Evolutionary conservation across 1,140 invertebrate species (phyloP).

Genomic region (Cydia strobilella): DNA sequence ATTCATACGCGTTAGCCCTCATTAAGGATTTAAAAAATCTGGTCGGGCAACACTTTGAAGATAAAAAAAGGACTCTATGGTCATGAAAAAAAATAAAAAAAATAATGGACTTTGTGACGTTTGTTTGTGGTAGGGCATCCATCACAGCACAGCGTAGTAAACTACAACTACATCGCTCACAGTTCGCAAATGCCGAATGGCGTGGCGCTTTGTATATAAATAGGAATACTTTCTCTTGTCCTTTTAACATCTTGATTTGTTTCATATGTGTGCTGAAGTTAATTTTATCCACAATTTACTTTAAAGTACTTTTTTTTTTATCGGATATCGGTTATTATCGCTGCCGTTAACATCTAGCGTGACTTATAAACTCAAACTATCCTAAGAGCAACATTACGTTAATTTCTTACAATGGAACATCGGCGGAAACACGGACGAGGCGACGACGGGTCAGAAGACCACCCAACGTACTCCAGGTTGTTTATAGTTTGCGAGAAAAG

Average conservation of each 20-base stretch:
- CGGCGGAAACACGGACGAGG: constrained; percentile 41
- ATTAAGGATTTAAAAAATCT: not conserved
- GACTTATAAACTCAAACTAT: not conserved
- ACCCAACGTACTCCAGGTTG: constrained; percentile 78
- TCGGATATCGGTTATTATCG: not conserved
- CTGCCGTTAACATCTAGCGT: not conserved
- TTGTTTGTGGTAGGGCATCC: not conserved
- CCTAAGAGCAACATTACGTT: constrained; percentile 31
- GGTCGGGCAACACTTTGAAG: not conserved
- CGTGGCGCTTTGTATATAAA: constrained; percentile 20
- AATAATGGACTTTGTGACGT: not conserved
- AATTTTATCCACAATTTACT: not conserved
- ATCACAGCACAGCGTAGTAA: not conserved
- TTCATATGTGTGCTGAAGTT: not conserved
- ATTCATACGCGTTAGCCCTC: too few species aligned
- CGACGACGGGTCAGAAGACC: constrained; percentile 49
- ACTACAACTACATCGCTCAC: not conserved
- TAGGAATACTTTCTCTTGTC: constrained; percentile 13
- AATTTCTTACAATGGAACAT: constrained; percentile 41
- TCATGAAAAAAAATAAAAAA: too few species aligned
- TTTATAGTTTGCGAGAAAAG: constrained; percentile 93
- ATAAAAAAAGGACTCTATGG: too few species aligned
- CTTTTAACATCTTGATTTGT: not conserved
- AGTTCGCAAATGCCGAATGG: not conserved
- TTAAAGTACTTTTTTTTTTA: not conserved